Evolutionary conservation across 1,140 invertebrate genomes (phyloP).

Genomic region (Solenopsis invicta): DNA sequence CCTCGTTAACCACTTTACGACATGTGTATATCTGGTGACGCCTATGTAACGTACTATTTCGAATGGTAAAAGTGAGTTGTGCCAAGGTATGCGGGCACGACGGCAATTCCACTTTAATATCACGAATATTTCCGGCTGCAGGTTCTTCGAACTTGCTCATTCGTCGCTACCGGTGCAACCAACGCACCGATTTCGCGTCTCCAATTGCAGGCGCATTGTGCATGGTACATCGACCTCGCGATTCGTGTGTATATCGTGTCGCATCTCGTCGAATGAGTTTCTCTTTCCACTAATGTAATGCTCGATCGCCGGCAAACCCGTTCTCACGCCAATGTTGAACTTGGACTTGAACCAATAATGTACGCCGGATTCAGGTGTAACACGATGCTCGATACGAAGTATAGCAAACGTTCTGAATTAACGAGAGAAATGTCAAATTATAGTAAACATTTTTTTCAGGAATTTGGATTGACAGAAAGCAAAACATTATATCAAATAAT

Average conservation of each 20-base stretch:
- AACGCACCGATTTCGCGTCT: conserved; percentile 78
- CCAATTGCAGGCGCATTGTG: conserved; percentile 71
- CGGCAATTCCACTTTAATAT: conserved; percentile 84
- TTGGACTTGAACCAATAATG: conserved; percentile 65
- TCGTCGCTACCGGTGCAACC: conserved; percentile 75
- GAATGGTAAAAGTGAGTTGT: conserved; percentile 73
- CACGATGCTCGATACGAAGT: background rate
- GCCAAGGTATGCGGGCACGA: conserved; percentile 76
- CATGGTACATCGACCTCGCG: conserved; percentile 51
- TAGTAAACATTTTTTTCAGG: background rate
- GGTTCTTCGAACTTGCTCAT: conserved; percentile 80
- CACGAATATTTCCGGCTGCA: conserved; percentile 83
- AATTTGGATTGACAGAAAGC: conserved; percentile 18
- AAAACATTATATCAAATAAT: background rate
- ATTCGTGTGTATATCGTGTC: conserved; percentile 33
- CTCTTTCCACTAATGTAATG: conserved; percentile 36
- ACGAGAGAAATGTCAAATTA: background rate
- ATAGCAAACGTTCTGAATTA: background rate
- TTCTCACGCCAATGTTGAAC: conserved; percentile 57
- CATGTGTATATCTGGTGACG: background rate
- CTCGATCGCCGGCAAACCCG: conserved; percentile 29
- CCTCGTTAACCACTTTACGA: conserved; percentile 2
- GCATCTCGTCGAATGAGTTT: conserved; percentile 11
- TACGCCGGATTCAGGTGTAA: conserved; percentile 15
- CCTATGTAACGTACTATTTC: conserved; percentile 66